Evolutionary conservation across 1,140 invertebrate genomes (phyloP).

Genomic region (Trichonephila clavipes): DNA sequence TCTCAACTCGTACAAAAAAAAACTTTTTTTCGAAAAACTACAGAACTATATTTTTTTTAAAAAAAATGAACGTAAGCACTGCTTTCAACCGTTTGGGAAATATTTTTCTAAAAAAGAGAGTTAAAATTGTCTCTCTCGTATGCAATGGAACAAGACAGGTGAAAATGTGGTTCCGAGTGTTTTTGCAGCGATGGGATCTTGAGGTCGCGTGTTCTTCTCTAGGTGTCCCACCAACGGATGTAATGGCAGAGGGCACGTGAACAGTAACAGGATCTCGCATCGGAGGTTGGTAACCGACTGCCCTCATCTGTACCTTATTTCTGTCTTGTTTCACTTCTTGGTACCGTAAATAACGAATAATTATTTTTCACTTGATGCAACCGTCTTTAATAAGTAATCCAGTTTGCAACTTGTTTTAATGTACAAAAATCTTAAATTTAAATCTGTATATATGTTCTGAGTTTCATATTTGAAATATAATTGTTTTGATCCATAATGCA

Average conservation of each 20-base stretch:
- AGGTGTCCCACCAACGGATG: constrained; percentile 96
- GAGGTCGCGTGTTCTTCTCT: constrained; percentile 70
- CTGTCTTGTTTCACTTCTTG: not conserved
- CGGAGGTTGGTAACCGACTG: constrained; percentile 83
- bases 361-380: not conserved
- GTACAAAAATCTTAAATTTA: too few relatives aligned
- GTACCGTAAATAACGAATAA: not conserved
- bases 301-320: not conserved
- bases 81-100: too few relatives aligned
- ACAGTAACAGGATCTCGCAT: constrained; percentile 96
- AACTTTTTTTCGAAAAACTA: too few relatives aligned
- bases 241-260: constrained; percentile 97
- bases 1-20: too few relatives aligned
- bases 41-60: too few relatives aligned
- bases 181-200: constrained; percentile 34
- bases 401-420: too few relatives aligned
- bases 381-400: too few relatives aligned
- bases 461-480: too few relatives aligned
- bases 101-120: too few relatives aligned
- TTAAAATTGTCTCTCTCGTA: not conserved
- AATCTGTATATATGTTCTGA: too few relatives aligned
- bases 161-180: constrained; percentile 47
- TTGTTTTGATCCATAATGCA: too few relatives aligned
- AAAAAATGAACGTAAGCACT: too few relatives aligned
- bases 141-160: constrained; percentile 46